Evolutionary conservation across 2,797 vertebrate species (phyloP), one percentile per base, ranked within the genome.

Genomic region (Ibycter americanus): DNA sequence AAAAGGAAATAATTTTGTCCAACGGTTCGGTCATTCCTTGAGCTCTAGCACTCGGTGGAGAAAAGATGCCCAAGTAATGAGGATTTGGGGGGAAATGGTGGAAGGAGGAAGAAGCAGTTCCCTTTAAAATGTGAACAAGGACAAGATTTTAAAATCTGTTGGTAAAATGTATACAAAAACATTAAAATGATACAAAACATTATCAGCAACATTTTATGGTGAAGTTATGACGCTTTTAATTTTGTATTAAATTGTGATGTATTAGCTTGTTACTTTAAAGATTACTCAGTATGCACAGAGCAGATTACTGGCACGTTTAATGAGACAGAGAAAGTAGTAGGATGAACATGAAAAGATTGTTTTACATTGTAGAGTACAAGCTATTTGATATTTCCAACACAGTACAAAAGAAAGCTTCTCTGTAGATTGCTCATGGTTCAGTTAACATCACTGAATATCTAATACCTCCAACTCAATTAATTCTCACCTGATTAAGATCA

Each of bases 391-490:
- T 98, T 98, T 98, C 97, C 84, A 96, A 95, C 97, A 97, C 89
- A 97, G 95, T 98, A 98, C 98, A 98, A 98, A 98, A 97, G 98
- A 95, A 98, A 98, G 97, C 97, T 98, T 94, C 98, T 98, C 96
- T 97, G 97, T 98, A 98, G 97, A 98, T 98, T 98, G 98, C 97
- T 98, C 98, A 98, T 87, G 98, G 98, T 98, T 98, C 98, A 98
- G 98, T 98, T 98, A 98, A 98, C 98, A 98, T 98, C 98, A 98
- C 96, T 98, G 98, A 98, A 99, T 99, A 99, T 99, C 98, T 98
- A 98, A 99, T 98, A 98, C 98, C 98, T 98, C 98, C 97, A 98
- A 99, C 98, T 99, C 99, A 99, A 99, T 99, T 99, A 99, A 99
- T 98, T 99, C 98, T 98, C 98, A 98, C 97, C 98, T 98, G 98